Percentiles rank a stretch among this genome's conserved stretches.
These are phyloP conservation scores for Mohoua ochrocephala DNA, from an alignment of 2,113 vertebrate genomes.

Conservation along the genomic window DNA sequence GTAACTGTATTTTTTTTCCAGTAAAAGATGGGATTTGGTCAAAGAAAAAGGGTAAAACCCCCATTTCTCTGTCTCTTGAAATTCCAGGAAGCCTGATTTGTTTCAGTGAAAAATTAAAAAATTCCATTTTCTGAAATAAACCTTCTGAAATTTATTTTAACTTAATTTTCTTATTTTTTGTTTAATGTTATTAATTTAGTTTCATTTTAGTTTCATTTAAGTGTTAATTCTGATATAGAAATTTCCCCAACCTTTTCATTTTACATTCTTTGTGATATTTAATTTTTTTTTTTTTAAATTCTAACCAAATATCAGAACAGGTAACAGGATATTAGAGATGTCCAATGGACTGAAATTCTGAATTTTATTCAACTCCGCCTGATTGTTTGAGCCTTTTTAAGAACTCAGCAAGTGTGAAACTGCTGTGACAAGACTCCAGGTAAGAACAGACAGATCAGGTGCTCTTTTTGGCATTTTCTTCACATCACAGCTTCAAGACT, in stretches of 20 bases:
- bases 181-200: not conserved
- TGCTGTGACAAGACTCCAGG: not conserved
- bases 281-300: too few relatives aligned
- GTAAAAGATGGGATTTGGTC: not conserved
- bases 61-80: not conserved
- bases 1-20: not conserved
- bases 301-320: not conserved
- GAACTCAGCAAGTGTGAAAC: not conserved
- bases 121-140: not conserved
- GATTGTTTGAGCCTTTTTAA: not conserved
- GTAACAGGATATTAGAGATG: not conserved
- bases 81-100: not conserved
- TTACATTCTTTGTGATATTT: not conserved
- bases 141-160: not conserved
- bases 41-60: not conserved
- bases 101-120: not conserved
- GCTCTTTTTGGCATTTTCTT: not conserved
- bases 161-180: not conserved
- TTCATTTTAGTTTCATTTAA: not conserved
- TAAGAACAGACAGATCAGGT: not conserved
- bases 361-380: not conserved
- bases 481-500: not conserved
- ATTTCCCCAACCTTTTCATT: not conserved
- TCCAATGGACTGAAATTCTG: not conserved
- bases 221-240: not conserved